Percentiles rank a stretch among this genome's conserved stretches.
These are phyloP conservation scores for Sinella curviseta DNA, from an alignment of 1,140 invertebrate genomes.

Conservation along the genomic window DNA sequence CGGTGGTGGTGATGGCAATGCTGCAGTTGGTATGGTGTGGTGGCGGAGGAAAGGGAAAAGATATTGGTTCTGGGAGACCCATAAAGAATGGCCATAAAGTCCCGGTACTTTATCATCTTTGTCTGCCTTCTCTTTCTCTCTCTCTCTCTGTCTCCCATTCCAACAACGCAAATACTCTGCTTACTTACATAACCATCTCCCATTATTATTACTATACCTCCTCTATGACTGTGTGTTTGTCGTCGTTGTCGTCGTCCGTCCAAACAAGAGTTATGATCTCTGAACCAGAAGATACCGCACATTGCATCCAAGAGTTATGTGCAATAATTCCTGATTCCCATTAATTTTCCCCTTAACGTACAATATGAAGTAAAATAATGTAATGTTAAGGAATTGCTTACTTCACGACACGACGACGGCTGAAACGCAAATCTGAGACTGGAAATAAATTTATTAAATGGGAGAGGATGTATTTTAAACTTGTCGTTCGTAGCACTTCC, in stretches of 20 bases:
- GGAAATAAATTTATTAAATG: not conserved
- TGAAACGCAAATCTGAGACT: not conserved
- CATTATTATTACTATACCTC: not conserved
- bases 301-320: not conserved
- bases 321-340: not conserved
- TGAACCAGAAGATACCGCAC: slow-evolving; percentile 4
- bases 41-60: not conserved
- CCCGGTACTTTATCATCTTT: slow-evolving; percentile 12
- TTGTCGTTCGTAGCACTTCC: no score
- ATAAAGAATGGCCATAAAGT: slow-evolving; percentile 18
- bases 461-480: not conserved
- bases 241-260: not conserved
- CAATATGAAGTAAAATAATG: not conserved
- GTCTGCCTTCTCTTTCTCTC: not conserved
- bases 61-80: not conserved
- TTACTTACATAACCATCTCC: no score
- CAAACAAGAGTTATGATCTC: slow-evolving; percentile 23
- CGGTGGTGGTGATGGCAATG: not conserved
- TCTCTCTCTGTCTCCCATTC: no score
- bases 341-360: not conserved
- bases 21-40: not conserved
- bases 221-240: not conserved
- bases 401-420: not conserved
- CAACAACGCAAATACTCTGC: no score
- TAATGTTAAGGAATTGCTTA: not conserved